Base-by-base conservation (phyloP, 2,888 invertebrate species). In the Tachina lurida region DNA sequence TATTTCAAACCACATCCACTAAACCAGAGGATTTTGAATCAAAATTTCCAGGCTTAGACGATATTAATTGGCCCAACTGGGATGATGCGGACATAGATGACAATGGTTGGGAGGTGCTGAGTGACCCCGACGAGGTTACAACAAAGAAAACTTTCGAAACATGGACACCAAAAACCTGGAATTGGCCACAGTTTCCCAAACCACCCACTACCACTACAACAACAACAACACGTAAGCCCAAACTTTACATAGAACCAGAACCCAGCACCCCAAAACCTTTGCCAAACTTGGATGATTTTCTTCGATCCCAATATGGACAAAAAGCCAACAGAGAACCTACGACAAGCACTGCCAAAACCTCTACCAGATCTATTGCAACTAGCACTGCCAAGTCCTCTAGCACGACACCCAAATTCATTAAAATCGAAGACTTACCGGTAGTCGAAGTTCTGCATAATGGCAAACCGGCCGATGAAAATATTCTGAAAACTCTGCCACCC, bases 381-480 rank as follows among this genome's bases (percentile, higher is more conserved):
- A 67, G 68, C 10, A 82, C 81, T 12, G 31, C 80, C 7, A 60
- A 60, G 17, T 47, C 81, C 10, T 15, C 56, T 1, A 60, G 13
- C 5, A 52, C 73, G 10, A 80, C 65, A 3, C 56, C 75, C 7
- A 70, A 70, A 15, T 12, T 70, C 0, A 87, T 87, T 10, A 88
- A 87, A 15, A 39, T 88, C 31, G 77, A 87, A 8, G 88, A 88
- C 17, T 68, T 89, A 10, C 89, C 89, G 2, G 80, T 86, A 7
- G 71, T 84, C 10, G 73, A 84, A 39, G 52, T 86, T 13, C 22
- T 86, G 3, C 47, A 78, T 10, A 80, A 82, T 43, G 82, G 80
- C 63, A 56, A 77, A 17, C 78, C 82, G 1, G 84, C 76, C 0
- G 60, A 74, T n/a, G 82, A 84, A 39, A 39, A 12, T 41, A 13